phyloP scores from a whole-genome alignment of 2,888 invertebrate genomes.

The Spodoptera exigua region DNA sequence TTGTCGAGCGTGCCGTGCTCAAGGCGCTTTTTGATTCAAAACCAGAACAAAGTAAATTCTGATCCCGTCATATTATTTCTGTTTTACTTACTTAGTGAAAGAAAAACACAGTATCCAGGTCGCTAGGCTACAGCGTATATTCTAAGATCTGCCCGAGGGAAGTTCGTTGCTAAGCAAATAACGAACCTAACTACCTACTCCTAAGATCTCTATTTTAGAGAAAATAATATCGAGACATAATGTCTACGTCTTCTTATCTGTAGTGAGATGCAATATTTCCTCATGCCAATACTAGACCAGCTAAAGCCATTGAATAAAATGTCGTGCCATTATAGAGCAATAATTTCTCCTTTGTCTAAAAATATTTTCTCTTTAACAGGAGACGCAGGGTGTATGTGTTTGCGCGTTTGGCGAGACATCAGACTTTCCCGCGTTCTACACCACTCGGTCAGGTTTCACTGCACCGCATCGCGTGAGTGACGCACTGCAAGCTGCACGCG shows the following conservation, averaged over 20 bases:
- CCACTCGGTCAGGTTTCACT: constrained; percentile 91
- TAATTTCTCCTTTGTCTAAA: too few relatives aligned
- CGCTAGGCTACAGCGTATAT: constrained; percentile 30
- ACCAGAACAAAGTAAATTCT: constrained; percentile 38
- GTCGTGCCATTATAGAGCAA: too few relatives aligned
- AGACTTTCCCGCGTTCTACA: constrained; percentile 98
- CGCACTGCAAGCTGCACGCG: constrained; percentile 92
- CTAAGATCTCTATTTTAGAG: not conserved
- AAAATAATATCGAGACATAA: too few relatives aligned
- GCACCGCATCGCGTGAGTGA: constrained; percentile 92
- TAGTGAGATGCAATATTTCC: too few relatives aligned
- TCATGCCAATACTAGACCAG: too few relatives aligned
- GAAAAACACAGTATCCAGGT: constrained; percentile 38
- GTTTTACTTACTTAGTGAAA: constrained; percentile 32
- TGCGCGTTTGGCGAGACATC: constrained; percentile 91
- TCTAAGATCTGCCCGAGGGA: constrained; percentile 35
- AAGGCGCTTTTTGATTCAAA: constrained; percentile 26
- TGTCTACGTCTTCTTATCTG: too few relatives aligned
- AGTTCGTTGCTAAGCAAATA: constrained; percentile 36
- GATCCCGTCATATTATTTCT: constrained; percentile 37
- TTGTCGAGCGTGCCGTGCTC: constrained; percentile 29
- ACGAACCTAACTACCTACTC: constrained; percentile 20
- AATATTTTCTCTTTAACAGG: constrained; percentile 85
- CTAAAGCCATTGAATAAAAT: too few relatives aligned
- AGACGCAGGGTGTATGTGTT: constrained; percentile 98